Percentiles rank a stretch among this genome's conserved stretches.
Conservation (phyloP, 92 coral and sea anemone species). For the Parazoanthus swiftii region DNA sequence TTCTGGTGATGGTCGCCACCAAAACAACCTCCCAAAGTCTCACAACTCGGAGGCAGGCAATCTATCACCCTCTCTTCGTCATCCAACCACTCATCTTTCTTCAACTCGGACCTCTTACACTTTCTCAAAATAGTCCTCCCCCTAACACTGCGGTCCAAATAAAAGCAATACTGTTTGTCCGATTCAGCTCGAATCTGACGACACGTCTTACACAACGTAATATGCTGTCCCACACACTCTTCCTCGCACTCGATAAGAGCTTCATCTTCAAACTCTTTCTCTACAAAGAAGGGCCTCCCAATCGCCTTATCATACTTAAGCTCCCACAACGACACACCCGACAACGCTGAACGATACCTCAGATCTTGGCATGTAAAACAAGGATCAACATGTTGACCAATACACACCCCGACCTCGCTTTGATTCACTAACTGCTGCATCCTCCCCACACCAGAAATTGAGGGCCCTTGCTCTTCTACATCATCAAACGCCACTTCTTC, state of each 20-base stretch:
- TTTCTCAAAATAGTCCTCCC: not conserved
- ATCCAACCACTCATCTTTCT: not conserved
- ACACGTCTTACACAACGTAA: slow-evolving; percentile 1
- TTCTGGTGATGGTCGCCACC: not conserved
- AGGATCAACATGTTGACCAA: not conserved
- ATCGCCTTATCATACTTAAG: not conserved
- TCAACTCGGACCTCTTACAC: not conserved
- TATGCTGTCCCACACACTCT: not conserved
- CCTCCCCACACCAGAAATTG: not conserved
- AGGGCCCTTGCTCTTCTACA: not conserved
- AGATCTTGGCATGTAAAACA: not conserved
- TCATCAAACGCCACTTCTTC: not conserved
- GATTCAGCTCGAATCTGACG: not conserved
- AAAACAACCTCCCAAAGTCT: not conserved
- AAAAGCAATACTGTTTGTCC: not conserved
- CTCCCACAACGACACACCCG: not conserved
- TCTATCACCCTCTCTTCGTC: not conserved
- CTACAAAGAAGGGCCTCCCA: slow-evolving; percentile 5
- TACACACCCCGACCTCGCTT: not conserved
- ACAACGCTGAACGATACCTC: not conserved
- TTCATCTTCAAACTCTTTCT: not conserved
- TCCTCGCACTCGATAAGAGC: not conserved
- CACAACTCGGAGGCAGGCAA: not conserved
- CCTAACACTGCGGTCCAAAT: not conserved
- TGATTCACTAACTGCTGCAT: not conserved